phyloP scores from a whole-genome alignment of 2,888 invertebrate genomes.

The Athalia cordata region DNA sequence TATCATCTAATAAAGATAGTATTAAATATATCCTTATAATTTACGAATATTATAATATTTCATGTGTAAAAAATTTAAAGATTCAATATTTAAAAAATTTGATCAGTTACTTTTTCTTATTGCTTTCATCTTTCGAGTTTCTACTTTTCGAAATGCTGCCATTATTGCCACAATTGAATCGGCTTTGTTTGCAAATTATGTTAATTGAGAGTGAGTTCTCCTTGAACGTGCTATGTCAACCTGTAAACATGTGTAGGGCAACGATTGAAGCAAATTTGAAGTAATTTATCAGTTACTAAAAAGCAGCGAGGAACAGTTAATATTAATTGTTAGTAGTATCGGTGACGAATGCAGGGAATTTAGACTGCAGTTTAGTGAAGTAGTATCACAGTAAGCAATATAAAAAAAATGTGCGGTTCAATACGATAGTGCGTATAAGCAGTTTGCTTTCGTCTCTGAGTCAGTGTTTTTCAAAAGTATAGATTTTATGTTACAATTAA shows the following conservation, averaged over 20 bases:
- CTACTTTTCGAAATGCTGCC: neutral
- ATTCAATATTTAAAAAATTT: neutral
- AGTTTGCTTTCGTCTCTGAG: slow-evolving; percentile 31
- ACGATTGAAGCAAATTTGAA: neutral
- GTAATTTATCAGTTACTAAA: neutral
- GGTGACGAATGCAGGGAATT: slow-evolving; percentile 41
- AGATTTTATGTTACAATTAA: slow-evolving; percentile 4
- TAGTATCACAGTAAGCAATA: slow-evolving; percentile 42
- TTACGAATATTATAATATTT: neutral
- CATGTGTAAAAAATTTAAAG: neutral
- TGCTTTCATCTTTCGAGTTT: neutral
- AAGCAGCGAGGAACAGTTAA: neutral
- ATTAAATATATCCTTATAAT: slow-evolving; percentile 21
- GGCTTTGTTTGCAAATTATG: neutral
- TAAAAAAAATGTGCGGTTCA: slow-evolving; percentile 30
- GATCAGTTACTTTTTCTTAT: neutral
- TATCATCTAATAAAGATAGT: slow-evolving; percentile 15
- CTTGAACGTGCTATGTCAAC: neutral
- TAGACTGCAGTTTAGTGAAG: slow-evolving; percentile 30
- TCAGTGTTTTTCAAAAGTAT: slow-evolving; percentile 40
- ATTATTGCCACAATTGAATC: neutral
- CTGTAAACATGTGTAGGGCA: neutral
- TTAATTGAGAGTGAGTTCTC: neutral
- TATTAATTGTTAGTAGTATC: neutral
- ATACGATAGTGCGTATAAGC: slow-evolving; percentile 18